Evolutionary conservation across 2,888 invertebrate genomes (phyloP).

Genomic region (Branchinecta sandiegonensis): DNA sequence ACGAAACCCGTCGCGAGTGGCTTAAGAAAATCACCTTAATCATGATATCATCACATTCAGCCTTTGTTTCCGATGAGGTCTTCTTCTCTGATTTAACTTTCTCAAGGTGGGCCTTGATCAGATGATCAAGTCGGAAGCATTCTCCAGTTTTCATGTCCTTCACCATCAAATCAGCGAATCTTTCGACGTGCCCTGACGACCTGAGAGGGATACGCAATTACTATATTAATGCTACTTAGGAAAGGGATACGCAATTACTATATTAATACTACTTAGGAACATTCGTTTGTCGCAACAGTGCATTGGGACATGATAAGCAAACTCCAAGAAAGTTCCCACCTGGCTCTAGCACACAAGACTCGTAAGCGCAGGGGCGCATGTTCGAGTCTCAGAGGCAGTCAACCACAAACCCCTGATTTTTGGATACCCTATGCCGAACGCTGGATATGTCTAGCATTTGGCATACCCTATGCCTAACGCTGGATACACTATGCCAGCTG

Average conservation of each 20-base stretch:
- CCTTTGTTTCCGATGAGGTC: constrained; percentile 49
- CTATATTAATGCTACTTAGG: too few relatives aligned
- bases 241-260: too few relatives aligned
- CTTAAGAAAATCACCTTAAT: constrained; percentile 42
- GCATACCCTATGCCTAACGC: too few relatives aligned
- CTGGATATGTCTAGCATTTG: too few relatives aligned
- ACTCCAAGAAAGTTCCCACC: neutral
- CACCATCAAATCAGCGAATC: constrained; percentile 98
- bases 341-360: neutral
- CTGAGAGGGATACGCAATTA: too few relatives aligned
- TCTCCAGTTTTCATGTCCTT: constrained; percentile 92
- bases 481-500: too few relatives aligned
- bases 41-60: constrained; percentile 60
- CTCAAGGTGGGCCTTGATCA: constrained; percentile 86
- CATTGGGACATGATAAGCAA: too few relatives aligned
- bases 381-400: neutral
- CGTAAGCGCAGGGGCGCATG: neutral
- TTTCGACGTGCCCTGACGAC: constrained; percentile 79
- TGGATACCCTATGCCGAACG: too few relatives aligned
- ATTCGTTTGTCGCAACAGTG: too few relatives aligned
- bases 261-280: too few relatives aligned
- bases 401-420: too few relatives aligned
- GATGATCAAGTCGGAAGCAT: constrained; percentile 91
- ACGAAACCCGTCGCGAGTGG: neutral
- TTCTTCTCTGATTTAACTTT: constrained; percentile 73